phyloP scores from a whole-genome alignment of 1,140 invertebrate genomes.

The Drosophila repleta region DNA sequence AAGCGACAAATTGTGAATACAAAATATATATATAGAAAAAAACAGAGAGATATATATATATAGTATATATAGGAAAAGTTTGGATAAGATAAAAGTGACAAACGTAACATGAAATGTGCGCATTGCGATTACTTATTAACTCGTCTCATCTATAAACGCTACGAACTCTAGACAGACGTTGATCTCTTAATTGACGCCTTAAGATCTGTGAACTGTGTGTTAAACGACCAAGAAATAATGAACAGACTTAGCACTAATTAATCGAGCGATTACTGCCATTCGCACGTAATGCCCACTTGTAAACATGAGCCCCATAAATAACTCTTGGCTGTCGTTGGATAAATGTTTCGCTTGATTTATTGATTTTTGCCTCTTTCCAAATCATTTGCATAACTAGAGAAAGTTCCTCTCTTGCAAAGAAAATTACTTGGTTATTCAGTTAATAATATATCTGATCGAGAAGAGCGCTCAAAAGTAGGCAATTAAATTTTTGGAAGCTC shows the following conservation, averaged over 20 bases:
- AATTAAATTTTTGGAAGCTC: not conserved
- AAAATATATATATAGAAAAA: conserved; percentile 8
- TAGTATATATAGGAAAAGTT: conserved; percentile 2
- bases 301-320: not conserved
- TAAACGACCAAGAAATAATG: conserved; percentile 18
- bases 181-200: conserved; percentile 35
- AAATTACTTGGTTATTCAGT: not conserved
- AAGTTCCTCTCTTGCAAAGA: no score
- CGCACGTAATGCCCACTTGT: conserved; percentile 7
- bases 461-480: conserved; percentile 39
- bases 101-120: conserved; percentile 71
- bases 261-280: conserved; percentile 36
- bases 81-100: no score
- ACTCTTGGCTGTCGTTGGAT: no score
- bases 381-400: no score
- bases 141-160: not conserved
- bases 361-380: not conserved
- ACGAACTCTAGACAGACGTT: conserved; percentile 13
- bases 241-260: conserved; percentile 31
- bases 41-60: conserved; percentile 12
- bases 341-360: no score
- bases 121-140: conserved; percentile 27
- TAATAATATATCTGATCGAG: not conserved
- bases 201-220: conserved; percentile 35
- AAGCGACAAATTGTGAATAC: conserved; percentile 13